Evolutionary conservation across 2,797 vertebrate genomes (phyloP).

Genomic region (Gobio occitaniae): DNA sequence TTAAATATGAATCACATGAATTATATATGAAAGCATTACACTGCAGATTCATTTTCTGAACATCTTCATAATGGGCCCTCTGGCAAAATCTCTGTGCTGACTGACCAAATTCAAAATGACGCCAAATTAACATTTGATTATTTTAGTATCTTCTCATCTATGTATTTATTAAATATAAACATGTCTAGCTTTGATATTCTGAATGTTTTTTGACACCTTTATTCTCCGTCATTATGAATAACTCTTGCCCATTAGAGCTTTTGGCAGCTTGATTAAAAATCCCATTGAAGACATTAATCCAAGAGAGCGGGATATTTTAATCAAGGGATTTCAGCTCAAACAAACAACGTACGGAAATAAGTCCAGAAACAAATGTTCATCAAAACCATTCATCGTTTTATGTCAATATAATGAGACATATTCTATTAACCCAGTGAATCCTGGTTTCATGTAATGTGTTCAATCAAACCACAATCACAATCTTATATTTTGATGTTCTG

Average conservation of each 20-base stretch:
- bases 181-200: slow-evolving; percentile 25
- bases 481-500: background rate
- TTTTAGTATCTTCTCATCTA: background rate
- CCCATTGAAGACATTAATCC: slow-evolving; percentile 37
- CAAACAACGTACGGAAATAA: background rate
- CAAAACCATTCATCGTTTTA: background rate
- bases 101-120: background rate
- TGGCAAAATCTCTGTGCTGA: background rate
- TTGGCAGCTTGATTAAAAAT: slow-evolving; percentile 43
- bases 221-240: slow-evolving; percentile 39
- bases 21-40: slow-evolving; percentile 23
- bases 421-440: background rate
- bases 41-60: slow-evolving; percentile 14
- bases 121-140: background rate
- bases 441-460: background rate
- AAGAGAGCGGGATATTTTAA: slow-evolving; percentile 9
- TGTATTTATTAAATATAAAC: slow-evolving; percentile 12
- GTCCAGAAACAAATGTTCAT: slow-evolving; percentile 28
- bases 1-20: slow-evolving; percentile 25
- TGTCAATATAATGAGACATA: slow-evolving; percentile 9
- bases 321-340: slow-evolving; percentile 25
- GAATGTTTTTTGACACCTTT: slow-evolving; percentile 31
- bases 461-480: background rate
- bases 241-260: slow-evolving; percentile 27
- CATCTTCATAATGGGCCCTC: background rate